Conservation (phyloP, 2,888 invertebrate species). For the Polyommatus icarus region DNA sequence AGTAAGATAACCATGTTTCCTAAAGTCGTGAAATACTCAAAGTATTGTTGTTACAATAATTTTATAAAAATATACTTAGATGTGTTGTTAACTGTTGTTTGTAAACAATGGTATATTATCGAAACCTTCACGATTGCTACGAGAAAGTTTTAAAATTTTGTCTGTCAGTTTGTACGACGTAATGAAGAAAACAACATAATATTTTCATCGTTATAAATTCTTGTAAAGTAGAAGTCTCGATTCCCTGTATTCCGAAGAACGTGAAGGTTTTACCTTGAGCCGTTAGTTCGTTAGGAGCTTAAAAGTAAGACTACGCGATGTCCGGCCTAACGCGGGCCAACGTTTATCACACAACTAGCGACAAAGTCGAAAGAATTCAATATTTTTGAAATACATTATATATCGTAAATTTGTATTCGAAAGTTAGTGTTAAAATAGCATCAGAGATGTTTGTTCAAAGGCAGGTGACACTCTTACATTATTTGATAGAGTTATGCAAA, state of each 20-base stretch:
- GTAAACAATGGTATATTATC: neutral
- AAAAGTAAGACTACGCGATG: neutral
- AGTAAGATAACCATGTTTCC: neutral
- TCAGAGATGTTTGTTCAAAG: neutral
- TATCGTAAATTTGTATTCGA: neutral
- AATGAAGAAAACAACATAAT: too few relatives aligned
- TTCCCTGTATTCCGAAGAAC: neutral
- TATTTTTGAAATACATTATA: conserved; percentile 29
- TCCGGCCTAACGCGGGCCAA: neutral
- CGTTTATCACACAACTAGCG: neutral
- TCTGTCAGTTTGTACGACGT: neutral
- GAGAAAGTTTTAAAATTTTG: neutral
- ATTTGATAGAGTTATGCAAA: neutral
- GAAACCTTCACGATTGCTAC: neutral
- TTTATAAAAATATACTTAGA: conserved; percentile 6
- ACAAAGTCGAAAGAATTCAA: conserved; percentile 5
- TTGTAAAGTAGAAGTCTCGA: neutral
- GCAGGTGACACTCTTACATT: neutral
- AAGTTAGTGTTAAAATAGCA: neutral
- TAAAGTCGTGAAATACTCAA: conserved; percentile 7
- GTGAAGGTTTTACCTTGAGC: neutral
- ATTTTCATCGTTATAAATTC: too few relatives aligned
- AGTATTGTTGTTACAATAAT: conserved; percentile 13
- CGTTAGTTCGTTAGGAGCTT: neutral
- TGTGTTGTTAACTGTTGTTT: neutral